Evolutionary conservation across 2,888 invertebrate genomes (phyloP), one percentile per base, ranked within the genome.

Genomic region (Pristionchus mayeri): DNA sequence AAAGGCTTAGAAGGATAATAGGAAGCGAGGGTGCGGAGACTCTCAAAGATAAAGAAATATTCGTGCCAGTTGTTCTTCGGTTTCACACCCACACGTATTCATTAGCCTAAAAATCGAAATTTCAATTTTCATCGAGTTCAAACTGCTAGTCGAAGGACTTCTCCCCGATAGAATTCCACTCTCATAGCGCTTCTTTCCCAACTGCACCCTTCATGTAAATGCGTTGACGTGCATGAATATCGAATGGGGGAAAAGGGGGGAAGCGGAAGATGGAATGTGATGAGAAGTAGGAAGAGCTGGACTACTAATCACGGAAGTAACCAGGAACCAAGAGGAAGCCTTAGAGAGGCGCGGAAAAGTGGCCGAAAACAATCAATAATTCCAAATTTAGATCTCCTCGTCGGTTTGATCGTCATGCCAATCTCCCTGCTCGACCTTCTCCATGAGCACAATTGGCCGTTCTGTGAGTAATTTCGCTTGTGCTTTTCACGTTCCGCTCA

Each of bases 351-450:
- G n/a, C n/a, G n/a, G n/a, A n/a, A n/a, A n/a, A n/a, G 40, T 9
- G 3, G 21, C 18, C 24, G 75, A 78, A 30, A 48, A 40, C 6
- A 3, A 48, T 50, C 1, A 50, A 50, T 16, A 44, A 27, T 27
- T 27, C 48, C 2, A 11, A 50, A n/a, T 91, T 79, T 85, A 92
- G 91, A 91, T 88, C 87, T 91, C 9, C 86, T 91, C 30, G 93
- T 93, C 34, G 93, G 93, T 13, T 83, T 93, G 27, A 87, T 93
- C 30, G 93, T 93, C 18, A 91, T 93, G 90, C 93, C 93, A 9
- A 87, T 93, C 85, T 92, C 93, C 40, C 88, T 93, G 16, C 87
- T 93, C 78, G 91, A 93, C 89, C 89, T 93, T 85, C 88, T 93
- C 86, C 91, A 93, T 89, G 85, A 88, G 85, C 91, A 93, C 85